Evolutionary conservation across 2,797 vertebrate genomes (phyloP), one percentile per base, ranked within the genome.

Genomic region (Tenualosa ilisha): DNA sequence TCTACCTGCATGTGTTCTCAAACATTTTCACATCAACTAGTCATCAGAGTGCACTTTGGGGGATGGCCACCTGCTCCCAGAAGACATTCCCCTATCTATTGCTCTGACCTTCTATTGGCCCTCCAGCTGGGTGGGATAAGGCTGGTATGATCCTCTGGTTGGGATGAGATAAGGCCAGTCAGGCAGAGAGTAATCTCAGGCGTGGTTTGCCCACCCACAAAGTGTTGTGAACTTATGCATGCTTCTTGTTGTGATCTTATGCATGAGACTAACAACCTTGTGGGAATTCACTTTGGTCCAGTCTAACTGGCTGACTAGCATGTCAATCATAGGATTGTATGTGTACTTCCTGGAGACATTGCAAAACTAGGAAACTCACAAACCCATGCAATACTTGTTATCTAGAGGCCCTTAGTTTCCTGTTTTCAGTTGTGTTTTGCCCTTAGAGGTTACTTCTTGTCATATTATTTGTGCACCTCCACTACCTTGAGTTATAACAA

Each of bases 121-220:
- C 5, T 0, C 72, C 3, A 15, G 40, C 37, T 46, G 72, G 72
- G 72, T 79, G 40, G 72, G 72, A 46, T 79, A 79, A 79, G 72
- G 40, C 37, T 22, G 17, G 72, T 79, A 46, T 79, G 72, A 79
- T 79, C 72, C 72, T 75, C 68, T 79, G 72, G 11, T 79, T 20
- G 22, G 15, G 37, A 79, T 20, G 40, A 79, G 72, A 79, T 79
- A 79, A 79, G 72, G 72, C 72, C 8, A 46, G 72, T 79, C 20
- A 79, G 72, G 37, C 37, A 20, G 68, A 9, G 37, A 43, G 24
- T 75, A 22, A 72, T 40, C 65, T 72, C 31, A 46, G 37, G 43
- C 40, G 20, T 40, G 8, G 40, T 22, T 79, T 13, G 37, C 37
- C 72, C 72, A 3, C 72, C 72, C 72, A 46, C 72, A 46, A 40